Evolutionary conservation across 2,113 vertebrate species (phyloP), one percentile per base, ranked within the genome.

Genomic region (Thymallus thymallus): DNA sequence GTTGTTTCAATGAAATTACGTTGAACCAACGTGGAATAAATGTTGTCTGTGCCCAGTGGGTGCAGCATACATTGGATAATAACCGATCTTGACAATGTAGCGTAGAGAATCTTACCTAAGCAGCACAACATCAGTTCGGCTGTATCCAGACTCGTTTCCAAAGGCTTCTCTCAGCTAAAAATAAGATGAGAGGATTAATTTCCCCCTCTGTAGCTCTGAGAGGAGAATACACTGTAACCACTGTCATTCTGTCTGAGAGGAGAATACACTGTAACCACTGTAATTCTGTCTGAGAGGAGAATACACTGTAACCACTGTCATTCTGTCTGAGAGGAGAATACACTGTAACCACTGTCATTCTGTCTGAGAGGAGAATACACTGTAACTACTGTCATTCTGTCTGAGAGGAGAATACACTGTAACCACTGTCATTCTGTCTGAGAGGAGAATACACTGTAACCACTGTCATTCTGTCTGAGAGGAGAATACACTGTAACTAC

Each of bases 41-140:
- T 55, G 18, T 10, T 41, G 7, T 32, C 30, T 32, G 30, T 32
- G 30, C 30, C 35, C 7, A 41, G 35, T 41, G 35, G 35, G 35
- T n/a, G n/a, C n/a, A n/a, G 3, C 10, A 41, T 41, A 12, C 35
- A 12, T 41, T 41, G 35, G 35, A 41, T 41, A 41, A 12, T 9
- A 41, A 41, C 14, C 51, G 2, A 6, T 55, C 51, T 55, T 41
- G 35, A 41, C 51, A 16, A 29, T 18, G 26, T 29, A 16, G 24
- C 6, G 18, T 62, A 9, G 48, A 55, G 56, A 23, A 4, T 86
- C 90, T 91, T 71, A 93, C 93, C 7, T 45, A 2, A 94, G 86
- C 3, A 62, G 24, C 32, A 90, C 66, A 5, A 93, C 88, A 0
- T 81, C 88, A 6, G 89, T 85, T 0, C 1, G 69, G 18, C 79